These are phyloP conservation scores for Galerucella pusilla DNA, from an alignment of 2,888 invertebrate species.

Conservation along the genomic window DNA sequence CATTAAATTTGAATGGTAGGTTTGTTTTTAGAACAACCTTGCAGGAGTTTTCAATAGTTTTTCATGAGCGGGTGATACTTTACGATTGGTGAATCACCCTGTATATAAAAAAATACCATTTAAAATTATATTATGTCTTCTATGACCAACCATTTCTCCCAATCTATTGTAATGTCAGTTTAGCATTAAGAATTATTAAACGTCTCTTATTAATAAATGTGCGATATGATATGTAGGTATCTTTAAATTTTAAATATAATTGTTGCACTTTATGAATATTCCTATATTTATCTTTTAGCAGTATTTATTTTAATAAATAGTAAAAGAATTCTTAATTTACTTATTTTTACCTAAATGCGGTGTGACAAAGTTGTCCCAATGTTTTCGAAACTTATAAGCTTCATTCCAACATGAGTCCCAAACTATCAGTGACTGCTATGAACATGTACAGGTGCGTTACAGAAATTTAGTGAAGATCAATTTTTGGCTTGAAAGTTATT, in stretches of 20 bases:
- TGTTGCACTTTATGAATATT: constrained; percentile 44
- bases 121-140: constrained; percentile 36
- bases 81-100: background rate
- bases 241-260: constrained; percentile 44
- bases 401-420: no score
- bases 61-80: background rate
- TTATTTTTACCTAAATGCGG: constrained; percentile 27
- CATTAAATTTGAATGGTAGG: background rate
- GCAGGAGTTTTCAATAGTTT: constrained; percentile 9
- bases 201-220: constrained; percentile 43
- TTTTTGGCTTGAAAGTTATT: no score
- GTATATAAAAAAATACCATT: constrained; percentile 25
- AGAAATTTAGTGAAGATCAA: no score
- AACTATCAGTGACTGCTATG: no score
- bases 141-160: constrained; percentile 40
- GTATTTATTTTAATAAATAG: constrained; percentile 45
- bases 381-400: no score
- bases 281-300: constrained; percentile 45
- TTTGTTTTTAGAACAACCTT: background rate
- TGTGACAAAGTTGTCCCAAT: background rate
- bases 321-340: constrained; percentile 37
- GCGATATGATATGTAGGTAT: constrained; percentile 37
- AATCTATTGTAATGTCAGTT: constrained; percentile 42
- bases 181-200: constrained; percentile 42
- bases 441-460: no score